Evolutionary conservation across 2,113 vertebrate genomes (phyloP), one percentile per base, ranked within the genome.

Genomic region (Crotophaga sulcirostris): DNA sequence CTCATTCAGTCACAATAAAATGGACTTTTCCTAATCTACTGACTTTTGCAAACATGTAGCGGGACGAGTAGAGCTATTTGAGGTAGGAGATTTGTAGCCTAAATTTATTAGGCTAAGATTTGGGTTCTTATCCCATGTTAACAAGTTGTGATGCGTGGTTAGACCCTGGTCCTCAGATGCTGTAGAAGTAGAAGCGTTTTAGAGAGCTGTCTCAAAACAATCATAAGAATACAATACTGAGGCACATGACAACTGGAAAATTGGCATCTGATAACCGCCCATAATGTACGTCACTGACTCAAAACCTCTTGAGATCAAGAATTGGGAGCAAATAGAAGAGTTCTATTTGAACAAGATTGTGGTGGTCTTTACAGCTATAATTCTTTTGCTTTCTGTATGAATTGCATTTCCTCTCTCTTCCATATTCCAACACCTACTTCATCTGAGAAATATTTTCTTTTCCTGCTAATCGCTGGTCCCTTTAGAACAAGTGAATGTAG

Each of bases 111-210:
- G 52, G 25, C 11, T 51, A 40, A 70, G 11, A 49, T 79, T 45
- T 67, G 40, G 58, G 8, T 63, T 67, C 34, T 63, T 63, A 31
- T 2, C 79, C 20, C 33, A 5, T 69, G 20, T 51, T 80, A 28
- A 29, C 1, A 2, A 18, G 52, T 33, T 76, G 31, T 17, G 42
- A 16, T 52, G 28, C 0, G 0, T 51, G 5, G 38, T 75, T 82
- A 63, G 42, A 45, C 56, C 20, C 34, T 64, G 34, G 38, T 86
- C 23, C 26, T 83, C 19, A 17, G 34, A 28, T 60, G 17, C 28
- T 63, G 14, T 64, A 34, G 4, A 5, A 59, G 34, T 29, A 51
- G 73, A 84, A 77, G 5, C 33, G 16, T 79, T 94, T 68, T 59
- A 25, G 31, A 73, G 49, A 54, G 1, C 36, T 56, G 20, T 54